Base-by-base conservation (phyloP, 64 coral and sea anemone genomes). In the Platygyra sinensis region DNA sequence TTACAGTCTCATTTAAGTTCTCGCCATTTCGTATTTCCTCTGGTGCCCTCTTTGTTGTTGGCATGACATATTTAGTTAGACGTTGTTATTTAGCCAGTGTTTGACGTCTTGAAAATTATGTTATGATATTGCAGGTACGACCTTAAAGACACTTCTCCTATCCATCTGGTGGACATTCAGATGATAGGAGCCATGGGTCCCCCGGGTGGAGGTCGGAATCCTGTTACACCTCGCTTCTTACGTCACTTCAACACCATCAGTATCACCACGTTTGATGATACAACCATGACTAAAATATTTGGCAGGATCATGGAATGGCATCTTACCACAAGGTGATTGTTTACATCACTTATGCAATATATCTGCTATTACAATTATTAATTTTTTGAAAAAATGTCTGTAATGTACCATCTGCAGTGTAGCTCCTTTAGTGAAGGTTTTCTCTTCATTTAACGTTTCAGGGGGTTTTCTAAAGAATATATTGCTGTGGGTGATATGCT, bases 271-370 rank as follows among this genome's bases (percentile, higher is more conserved):
- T 99, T 99, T 78, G 97, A 99, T 62, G 97, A 99, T 63, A 74
- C 65, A 27, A 99, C 97, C 4, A 99, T 99, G 97, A 89, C 76
- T 24, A 99, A 99, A 91, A 99, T 99, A 73, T 99, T 99, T 73
- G 86, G 97, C 72, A 89, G 97, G 88, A 95, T 99, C 62, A 95
- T 99, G 85, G 91, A 99, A 63, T 99, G 97, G 97, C 97, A 99
- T 67, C 86, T 99, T n/a, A 91, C 88, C 50, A 99, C 94, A 84
- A 99, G 89, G 97, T 99, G 88, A 46, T 83, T 88, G n/a, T 60
- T 57, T 17, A 54, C 19, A 32, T 24, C 46, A 73, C 6, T 20
- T 59, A 73, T 49, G 50, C 20, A 83, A 9, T 49, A 25, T 3
- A 0, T 51, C 31, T 14, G 75, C 62, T 51, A 73, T 20, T 18